phyloP scores from a whole-genome alignment of 2,888 invertebrate genomes.

The Hyppa rectilinea region DNA sequence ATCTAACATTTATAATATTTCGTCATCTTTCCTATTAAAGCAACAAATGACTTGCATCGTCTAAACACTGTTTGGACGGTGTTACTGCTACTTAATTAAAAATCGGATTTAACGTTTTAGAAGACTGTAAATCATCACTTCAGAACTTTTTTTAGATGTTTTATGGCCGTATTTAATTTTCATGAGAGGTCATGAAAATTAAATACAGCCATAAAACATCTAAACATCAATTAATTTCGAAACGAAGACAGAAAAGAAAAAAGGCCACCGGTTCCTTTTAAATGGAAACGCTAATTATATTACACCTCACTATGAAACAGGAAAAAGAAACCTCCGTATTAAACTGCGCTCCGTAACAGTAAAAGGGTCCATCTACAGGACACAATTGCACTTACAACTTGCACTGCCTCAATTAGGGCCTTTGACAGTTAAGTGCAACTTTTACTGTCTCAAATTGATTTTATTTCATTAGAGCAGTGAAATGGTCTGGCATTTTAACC shows the following conservation, averaged over 20 bases:
- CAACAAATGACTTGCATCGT: too few species aligned
- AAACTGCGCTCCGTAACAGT: too few species aligned
- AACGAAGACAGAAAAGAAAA: background rate
- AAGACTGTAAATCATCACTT: background rate
- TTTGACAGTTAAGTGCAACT: conserved; percentile 33
- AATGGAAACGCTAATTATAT: conserved; percentile 26
- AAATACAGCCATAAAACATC: background rate
- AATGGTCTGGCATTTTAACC: background rate
- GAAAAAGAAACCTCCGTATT: background rate
- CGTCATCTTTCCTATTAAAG: too few species aligned
- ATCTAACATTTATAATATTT: too few species aligned
- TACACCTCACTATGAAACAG: conserved; percentile 8
- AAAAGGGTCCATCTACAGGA: conserved; percentile 1
- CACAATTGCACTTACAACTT: conserved; percentile 22
- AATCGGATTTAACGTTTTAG: background rate
- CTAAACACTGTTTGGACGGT: too few species aligned
- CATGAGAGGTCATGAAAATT: too few species aligned
- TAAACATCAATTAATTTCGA: conserved; percentile 1
- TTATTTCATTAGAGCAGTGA: background rate
- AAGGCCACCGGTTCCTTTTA: background rate
- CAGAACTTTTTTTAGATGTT: background rate
- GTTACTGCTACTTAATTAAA: too few species aligned
- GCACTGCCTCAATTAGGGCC: conserved; percentile 39
- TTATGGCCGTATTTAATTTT: background rate
- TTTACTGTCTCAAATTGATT: conserved; percentile 18